Evolutionary conservation across 2,113 vertebrate species (phyloP).

Genomic region (Smithornis capensis): DNA sequence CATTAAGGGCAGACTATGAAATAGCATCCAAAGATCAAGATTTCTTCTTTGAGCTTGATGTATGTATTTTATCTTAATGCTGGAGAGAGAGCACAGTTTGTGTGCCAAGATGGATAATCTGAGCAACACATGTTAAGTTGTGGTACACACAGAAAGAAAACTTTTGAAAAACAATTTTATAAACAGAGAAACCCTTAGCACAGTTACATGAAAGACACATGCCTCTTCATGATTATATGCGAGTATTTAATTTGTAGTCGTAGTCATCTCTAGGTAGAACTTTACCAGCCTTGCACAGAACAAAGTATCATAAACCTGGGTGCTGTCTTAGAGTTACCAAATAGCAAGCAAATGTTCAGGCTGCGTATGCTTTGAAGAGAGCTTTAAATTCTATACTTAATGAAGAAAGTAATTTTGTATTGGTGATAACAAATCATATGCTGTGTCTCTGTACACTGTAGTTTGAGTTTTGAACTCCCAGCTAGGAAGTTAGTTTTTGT

Average conservation of each 20-base stretch:
- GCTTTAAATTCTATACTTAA: background rate
- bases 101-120: background rate
- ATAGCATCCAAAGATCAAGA: conserved; percentile 98
- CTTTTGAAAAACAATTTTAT: background rate
- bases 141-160: background rate
- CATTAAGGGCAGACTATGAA: conserved; percentile 96
- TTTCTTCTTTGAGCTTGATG: conserved; percentile 98
- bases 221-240: background rate
- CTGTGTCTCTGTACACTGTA: fast-evolving
- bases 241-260: background rate
- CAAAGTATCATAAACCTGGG: background rate
- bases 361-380: background rate
- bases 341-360: background rate
- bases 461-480: background rate
- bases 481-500: background rate
- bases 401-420: background rate
- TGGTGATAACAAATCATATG: background rate
- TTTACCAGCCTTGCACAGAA: background rate
- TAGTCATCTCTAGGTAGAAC: background rate
- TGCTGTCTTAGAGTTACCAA: background rate
- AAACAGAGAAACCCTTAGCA: background rate
- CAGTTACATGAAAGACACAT: background rate
- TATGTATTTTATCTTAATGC: conserved; percentile 74
- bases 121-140: background rate
- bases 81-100: background rate